Evolutionary conservation across 92 coral and sea anemone genomes (phyloP), one percentile per base, ranked within the genome.

Genomic region (Pocillopora grandis): DNA sequence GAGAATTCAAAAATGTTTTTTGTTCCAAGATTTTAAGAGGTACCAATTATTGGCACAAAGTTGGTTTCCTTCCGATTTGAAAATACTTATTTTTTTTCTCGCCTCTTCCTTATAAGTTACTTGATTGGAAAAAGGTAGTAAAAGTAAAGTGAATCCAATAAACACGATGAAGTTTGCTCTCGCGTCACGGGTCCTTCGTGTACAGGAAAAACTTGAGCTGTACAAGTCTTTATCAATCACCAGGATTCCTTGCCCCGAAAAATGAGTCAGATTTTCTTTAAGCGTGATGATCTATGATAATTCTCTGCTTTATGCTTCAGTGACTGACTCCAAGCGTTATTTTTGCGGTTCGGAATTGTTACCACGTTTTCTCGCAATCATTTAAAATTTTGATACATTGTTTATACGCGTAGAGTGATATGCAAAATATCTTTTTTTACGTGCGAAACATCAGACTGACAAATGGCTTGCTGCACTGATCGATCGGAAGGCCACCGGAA

Each of bases 271-370:
- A 42, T 60, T 16, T 64, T 37, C n/a, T 35, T 65, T 64, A 16
- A 18, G 17, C 86, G 86, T 83, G 86, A 83, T 75, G 72, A 83
- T 73, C 23, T 62, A 83, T 83, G 86, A 31, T 83, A 74, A 83
- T 83, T 74, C 80, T 62, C 75, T 64, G 16, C 23, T 70, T 27
- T 58, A 71, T 71, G 67, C 77, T 59, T 31, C 77, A 71, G 63
- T 71, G 77, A 81, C 85, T 42, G 8, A 71, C 77, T 71, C 74
- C 42, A 20, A 56, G 71, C 56, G 17, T 33, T 61, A 52, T 59
- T 80, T 68, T 7, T n/a, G 72, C 56, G 77, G 58, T 56, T 61
- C 68, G 80, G 62, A 35, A 76, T 18, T 56, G 72, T 31, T 63
- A 42, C 10, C 42, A 11, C 20, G 72, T 20, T 56, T 36, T n/a